Evolutionary conservation across 2,888 invertebrate species (phyloP), one percentile per base, ranked within the genome.

Genomic region (Conistra vaccinii): DNA sequence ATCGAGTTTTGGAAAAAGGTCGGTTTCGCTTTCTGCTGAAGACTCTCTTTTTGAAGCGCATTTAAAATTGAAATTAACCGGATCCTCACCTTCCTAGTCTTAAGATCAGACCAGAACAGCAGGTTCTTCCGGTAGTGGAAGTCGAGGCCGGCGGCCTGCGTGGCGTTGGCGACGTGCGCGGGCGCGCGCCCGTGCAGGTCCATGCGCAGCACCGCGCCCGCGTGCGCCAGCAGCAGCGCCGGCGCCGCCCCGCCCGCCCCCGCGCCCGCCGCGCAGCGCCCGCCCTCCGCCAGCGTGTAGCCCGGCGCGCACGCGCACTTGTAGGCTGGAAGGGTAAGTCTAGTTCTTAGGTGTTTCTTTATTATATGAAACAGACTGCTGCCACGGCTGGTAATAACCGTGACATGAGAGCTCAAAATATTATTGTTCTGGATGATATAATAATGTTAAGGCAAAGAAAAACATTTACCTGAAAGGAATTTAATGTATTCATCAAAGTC

Each of bases 81-180:
- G 4, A 14, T 45, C 23, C 58, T 76, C 4, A 98, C 98, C 97
- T 98, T 98, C 84, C 98, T 97, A 0, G 98, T 98, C 92, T 98
- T 99, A 2, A 97, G 97, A 93, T 99, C 99, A 14, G 99, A 98
- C 99, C 99, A 99, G 94, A 98, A 99, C 3, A 99, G 95, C 73
- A 98, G 93, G 89, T 98, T 98, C 83, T 97, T 97, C 48, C 97
- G 96, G 92, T 97, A 98, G 89, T 99, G 98, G 92, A 97, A 99
- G 92, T 99, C 99, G 23, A 99, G 95, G 0, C 99, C 99, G 69
- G 98, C 98, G 0, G 98, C 98, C 0, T 98, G 97, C 0, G 98
- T 98, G 3, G 98, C 98, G 92, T 99, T 99, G 35, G 98, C 98
- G 35, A 98, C 96, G 68, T 97, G 93, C 75, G 96, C 96, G 3